Base-by-base conservation (phyloP, 2,113 vertebrate genomes). In the Balaeniceps rex region DNA sequence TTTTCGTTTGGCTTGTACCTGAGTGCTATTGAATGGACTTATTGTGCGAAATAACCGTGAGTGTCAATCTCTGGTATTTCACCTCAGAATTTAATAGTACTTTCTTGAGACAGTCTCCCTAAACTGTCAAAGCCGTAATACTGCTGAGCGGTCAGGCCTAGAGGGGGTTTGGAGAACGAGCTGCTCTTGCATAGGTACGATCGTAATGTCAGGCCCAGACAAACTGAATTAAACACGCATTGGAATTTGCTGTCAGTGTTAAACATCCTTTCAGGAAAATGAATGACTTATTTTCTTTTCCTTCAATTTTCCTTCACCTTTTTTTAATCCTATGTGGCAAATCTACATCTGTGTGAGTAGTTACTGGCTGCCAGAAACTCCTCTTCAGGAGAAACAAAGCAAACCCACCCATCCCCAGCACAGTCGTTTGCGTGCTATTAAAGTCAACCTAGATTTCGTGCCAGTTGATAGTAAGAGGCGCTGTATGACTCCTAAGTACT, bases 21-120 rank as follows among this genome's bases (percentile, higher is more conserved):
- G 42, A 89, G 47, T 57, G 44, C 88, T 42, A 8, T 66, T 93
- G 92, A 89, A 77, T 70, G 80, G 86, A 38, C 58, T 96, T 94
- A 91, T n/a, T 94, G 92, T 89, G 66, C 8, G 22, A 96, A 96
- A 97, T 97, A 97, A 91, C 74, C 13, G 1, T 36, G 69, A 89
- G 60, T 91, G 96, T 96, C 84, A 96, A n/a, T 96, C 97, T 96
- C 83, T 84, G 64, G 22, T 77, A 58, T 46, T 95, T 93, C 90
- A 94, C 83, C 87, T 97, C 70, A 18, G 14, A 96, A 97, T 94
- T 95, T 96, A 97, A 92, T 95, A 91, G 86, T 91, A 66, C 61
- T 95, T 95, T 88, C 90, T 77, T 72, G 83, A 98, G 95, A 91
- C 91, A 74, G 74, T 78, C 64, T 95, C 60, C 85, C 46, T 97